A percentile compares a stretch with the other conserved stretches of the same genome.
Conservation (phyloP, 2,113 vertebrate species). For the Actenoides lindsayi region DNA sequence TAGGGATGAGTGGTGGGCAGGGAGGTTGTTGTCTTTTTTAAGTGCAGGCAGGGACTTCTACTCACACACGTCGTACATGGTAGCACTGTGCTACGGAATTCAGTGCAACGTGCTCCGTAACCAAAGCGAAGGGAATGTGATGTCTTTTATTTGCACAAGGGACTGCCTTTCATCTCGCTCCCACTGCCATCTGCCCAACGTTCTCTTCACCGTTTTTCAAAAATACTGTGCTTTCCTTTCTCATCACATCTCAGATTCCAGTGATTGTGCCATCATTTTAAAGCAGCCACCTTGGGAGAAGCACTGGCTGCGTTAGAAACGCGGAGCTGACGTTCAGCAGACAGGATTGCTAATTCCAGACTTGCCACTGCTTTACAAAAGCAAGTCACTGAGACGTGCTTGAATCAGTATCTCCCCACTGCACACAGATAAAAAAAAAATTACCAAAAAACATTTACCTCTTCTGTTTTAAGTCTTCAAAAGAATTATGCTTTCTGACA, state of each 20-base stretch:
- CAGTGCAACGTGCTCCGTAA: not conserved
- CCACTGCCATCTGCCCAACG: not conserved
- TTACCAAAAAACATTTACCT: not conserved
- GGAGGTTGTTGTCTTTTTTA: not conserved
- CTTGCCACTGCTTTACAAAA: not conserved
- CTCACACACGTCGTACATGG: rapidly evolving
- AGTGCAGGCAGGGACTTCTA: not conserved
- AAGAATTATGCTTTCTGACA: not conserved
- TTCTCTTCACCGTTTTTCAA: not conserved
- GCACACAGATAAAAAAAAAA: not conserved
- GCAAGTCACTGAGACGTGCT: not conserved
- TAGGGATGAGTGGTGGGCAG: not conserved
- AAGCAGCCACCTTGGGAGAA: not conserved
- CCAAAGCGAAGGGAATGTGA: not conserved
- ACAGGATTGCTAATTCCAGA: not conserved
- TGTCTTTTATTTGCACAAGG: not conserved
- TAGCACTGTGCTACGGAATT: not conserved
- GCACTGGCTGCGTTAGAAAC: not conserved
- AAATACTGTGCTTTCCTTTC: not conserved
- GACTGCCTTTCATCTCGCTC: not conserved
- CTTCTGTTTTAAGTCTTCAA: not conserved
- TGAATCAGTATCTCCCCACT: not conserved
- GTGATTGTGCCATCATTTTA: not conserved
- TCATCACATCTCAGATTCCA: not conserved
- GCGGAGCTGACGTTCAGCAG: not conserved